These are phyloP conservation scores for Sitta carolinensis DNA, from an alignment of 2,797 vertebrate genomes.

Conservation along the genomic window DNA sequence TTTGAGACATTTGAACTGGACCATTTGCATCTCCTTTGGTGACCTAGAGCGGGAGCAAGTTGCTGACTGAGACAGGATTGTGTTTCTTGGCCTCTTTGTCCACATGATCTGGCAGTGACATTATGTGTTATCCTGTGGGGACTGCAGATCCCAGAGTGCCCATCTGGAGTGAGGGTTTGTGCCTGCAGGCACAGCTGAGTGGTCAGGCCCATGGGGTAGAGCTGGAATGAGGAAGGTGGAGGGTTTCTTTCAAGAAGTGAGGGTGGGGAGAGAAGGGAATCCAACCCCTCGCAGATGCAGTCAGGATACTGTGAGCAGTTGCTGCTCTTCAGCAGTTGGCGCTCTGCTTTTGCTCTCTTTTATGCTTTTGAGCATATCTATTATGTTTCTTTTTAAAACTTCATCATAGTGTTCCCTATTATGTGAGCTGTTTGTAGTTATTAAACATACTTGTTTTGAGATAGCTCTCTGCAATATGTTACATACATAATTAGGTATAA, in stretches of 20 bases:
- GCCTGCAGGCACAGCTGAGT: neutral
- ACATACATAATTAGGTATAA: slow-evolving; percentile 65
- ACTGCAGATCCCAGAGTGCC: too few species aligned
- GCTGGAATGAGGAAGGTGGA: neutral
- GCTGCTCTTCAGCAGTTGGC: neutral
- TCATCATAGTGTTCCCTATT: slow-evolving; percentile 8
- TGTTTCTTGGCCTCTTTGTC: neutral
- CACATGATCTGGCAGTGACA: fast-evolving
- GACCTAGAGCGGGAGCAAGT: neutral
- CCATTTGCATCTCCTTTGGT: neutral
- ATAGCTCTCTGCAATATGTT: slow-evolving; percentile 68
- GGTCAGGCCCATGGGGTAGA: fast-evolving
- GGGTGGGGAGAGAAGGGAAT: neutral
- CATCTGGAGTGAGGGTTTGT: neutral
- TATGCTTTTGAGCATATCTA: neutral
- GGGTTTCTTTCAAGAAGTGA: neutral
- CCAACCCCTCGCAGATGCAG: neutral
- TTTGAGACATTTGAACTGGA: neutral
- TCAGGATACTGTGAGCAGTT: neutral
- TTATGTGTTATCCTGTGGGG: neutral
- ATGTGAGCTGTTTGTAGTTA: slow-evolving; percentile 59
- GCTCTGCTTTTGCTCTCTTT: neutral
- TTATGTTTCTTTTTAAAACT: neutral
- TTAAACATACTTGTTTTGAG: slow-evolving; percentile 62
- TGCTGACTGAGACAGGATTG: neutral